Evolutionary conservation across 2,888 invertebrate genomes (phyloP).

Genomic region (Leptogaster cylindrica): DNA sequence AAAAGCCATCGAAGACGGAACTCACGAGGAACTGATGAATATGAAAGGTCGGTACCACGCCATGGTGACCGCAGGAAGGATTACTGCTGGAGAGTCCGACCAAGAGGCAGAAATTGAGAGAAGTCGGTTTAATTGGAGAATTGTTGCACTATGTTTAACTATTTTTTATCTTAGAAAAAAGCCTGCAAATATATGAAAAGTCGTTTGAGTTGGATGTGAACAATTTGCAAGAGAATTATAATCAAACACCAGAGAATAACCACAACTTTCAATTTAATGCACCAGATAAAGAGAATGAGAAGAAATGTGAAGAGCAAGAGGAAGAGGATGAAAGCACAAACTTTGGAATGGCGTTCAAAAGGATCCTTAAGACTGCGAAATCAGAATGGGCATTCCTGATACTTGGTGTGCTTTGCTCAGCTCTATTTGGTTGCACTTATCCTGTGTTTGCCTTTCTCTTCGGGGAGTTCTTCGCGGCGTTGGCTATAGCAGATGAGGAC

Average conservation of each 20-base stretch:
- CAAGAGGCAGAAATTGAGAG: conserved; percentile 18
- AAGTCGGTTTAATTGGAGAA: conserved; percentile 21
- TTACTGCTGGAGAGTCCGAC: conserved; percentile 49
- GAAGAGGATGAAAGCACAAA: conserved; percentile 58
- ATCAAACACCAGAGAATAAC: conserved; percentile 54
- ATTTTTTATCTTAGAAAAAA: conserved; percentile 54
- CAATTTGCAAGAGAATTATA: conserved; percentile 57
- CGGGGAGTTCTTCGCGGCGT: conserved; percentile 77
- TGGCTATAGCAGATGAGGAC: conserved; percentile 67
- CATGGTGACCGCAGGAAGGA: conserved; percentile 65
- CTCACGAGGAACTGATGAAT: conserved; percentile 73
- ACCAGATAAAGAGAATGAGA: conserved; percentile 18
- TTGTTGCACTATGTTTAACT: neutral
- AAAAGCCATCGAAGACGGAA: conserved; percentile 74
- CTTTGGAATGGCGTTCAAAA: conserved; percentile 58
- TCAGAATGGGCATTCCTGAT: conserved; percentile 74
- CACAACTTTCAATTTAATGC: neutral
- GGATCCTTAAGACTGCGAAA: conserved; percentile 70
- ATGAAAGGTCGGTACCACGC: conserved; percentile 72
- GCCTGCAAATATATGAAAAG: conserved; percentile 57
- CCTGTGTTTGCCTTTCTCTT: conserved; percentile 79
- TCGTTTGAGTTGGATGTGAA: conserved; percentile 58
- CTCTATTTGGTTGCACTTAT: conserved; percentile 73
- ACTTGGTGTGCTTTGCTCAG: conserved; percentile 69
- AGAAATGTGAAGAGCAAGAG: neutral